These are phyloP conservation scores for Onchidella celtica DNA, from an alignment of 2,888 invertebrate genomes.

Conservation along the genomic window DNA sequence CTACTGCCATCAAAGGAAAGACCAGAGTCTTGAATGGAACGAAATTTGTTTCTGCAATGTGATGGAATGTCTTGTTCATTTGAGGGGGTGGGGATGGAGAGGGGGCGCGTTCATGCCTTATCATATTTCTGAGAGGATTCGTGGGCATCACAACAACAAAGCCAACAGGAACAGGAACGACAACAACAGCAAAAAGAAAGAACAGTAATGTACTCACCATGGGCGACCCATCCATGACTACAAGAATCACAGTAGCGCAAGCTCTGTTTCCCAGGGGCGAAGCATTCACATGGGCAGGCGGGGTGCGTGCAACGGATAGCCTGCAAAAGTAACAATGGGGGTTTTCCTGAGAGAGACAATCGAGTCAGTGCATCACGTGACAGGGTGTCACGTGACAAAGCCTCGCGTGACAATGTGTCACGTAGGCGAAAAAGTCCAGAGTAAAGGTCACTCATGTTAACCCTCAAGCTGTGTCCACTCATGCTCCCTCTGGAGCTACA, in stretches of 20 bases:
- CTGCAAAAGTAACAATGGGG: constrained; percentile 70
- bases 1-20: no score
- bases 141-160: no score
- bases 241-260: constrained; percentile 87
- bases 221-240: constrained; percentile 88
- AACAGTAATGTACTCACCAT: constrained; percentile 83
- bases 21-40: no score
- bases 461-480: constrained; percentile 21
- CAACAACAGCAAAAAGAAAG: not conserved
- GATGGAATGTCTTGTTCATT: no score
- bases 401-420: constrained; percentile 38
- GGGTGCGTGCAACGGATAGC: constrained; percentile 84
- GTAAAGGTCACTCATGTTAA: constrained; percentile 49
- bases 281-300: constrained; percentile 86
- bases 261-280: constrained; percentile 85
- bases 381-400: constrained; percentile 21
- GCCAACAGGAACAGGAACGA: constrained; percentile 3
- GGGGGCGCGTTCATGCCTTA: no score
- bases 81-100: no score
- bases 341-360: constrained; percentile 46
- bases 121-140: no score
- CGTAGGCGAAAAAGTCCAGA: constrained; percentile 45
- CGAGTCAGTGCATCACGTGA: constrained; percentile 14
- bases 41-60: no score
- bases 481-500: constrained; percentile 27